Evolutionary conservation across 2,113 vertebrate species (phyloP).

Genomic region (Nycticryphes semicollaris): DNA sequence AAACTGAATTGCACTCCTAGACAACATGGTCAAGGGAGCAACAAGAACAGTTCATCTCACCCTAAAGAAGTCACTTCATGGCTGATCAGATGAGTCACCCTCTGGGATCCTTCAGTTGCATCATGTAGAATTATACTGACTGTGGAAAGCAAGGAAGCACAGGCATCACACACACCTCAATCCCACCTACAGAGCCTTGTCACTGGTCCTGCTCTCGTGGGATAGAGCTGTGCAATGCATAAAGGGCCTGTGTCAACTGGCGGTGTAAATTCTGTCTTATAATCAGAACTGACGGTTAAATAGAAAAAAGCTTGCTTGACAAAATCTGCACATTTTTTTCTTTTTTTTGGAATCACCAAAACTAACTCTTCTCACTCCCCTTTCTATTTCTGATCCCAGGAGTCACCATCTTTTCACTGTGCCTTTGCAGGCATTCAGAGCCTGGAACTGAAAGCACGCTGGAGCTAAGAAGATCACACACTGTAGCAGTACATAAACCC

Average conservation of each 20-base stretch:
- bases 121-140: neutral
- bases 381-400: neutral
- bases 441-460: neutral
- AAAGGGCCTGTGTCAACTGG: neutral
- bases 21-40: neutral
- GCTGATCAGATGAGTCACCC: neutral
- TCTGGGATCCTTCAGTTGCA: neutral
- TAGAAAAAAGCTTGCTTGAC: neutral
- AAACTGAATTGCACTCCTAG: neutral
- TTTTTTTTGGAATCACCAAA: neutral
- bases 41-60: neutral
- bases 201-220: neutral
- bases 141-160: neutral
- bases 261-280: neutral
- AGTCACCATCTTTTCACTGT: neutral
- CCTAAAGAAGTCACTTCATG: neutral
- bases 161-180: neutral
- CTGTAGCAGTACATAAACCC: neutral
- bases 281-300: neutral
- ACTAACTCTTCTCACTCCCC: neutral
- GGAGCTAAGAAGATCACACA: neutral
- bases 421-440: neutral
- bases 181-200: neutral
- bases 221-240: neutral
- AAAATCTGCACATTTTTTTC: neutral